Base-by-base conservation (phyloP, 2,113 vertebrate species). In the Thalassarche chlororhynchos region DNA sequence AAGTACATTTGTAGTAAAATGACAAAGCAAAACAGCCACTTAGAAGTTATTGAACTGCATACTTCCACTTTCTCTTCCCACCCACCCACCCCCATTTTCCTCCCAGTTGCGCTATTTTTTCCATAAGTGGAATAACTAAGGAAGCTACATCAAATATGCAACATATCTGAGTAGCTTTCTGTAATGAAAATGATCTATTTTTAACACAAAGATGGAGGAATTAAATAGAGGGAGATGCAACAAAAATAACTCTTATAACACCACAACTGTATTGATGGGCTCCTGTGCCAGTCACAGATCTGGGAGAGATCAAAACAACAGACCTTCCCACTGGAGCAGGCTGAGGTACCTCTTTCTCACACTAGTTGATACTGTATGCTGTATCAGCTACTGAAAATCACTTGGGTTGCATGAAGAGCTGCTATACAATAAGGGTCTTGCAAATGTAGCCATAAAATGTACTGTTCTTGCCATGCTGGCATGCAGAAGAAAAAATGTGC, bases 381-480 rank as follows among this genome's bases (percentile, higher is more conserved):
- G 5, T 18, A 16, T 42, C n/a, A 89, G n/a, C 36, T 42, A 29
- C 76, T 10, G 29, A 46, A 84, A 80, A 70, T 34, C 47, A 20
- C 40, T 47, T 10, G 49, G 8, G 36, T 70, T 84, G 28, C 21
- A 15, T 3, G 14, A 83, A 65, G 24, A 51, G 24, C 29, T 23
- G 3, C 16, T 3, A n/a, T 15, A 20, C 16, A 75, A 7, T 9
- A 57, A 38, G 15, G 8, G 8, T 19, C 64, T 71, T 72, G 40
- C 28, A 90, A 69, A 86, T 0, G 0, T 7, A 72, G 31, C 29
- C 34, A 14, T 55, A 52, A 61, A 86, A 61, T 0, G 1, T 15
- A 6, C 12, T 3, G 10, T 16, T 68, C 77, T 58, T 46, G 19
- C 36, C 54, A 17, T 0, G 1, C 17, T 54, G 49, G 20, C 12